These are phyloP conservation scores for Nemapogon koenigi DNA, from an alignment of 2,888 invertebrate genomes.

Conservation along the genomic window DNA sequence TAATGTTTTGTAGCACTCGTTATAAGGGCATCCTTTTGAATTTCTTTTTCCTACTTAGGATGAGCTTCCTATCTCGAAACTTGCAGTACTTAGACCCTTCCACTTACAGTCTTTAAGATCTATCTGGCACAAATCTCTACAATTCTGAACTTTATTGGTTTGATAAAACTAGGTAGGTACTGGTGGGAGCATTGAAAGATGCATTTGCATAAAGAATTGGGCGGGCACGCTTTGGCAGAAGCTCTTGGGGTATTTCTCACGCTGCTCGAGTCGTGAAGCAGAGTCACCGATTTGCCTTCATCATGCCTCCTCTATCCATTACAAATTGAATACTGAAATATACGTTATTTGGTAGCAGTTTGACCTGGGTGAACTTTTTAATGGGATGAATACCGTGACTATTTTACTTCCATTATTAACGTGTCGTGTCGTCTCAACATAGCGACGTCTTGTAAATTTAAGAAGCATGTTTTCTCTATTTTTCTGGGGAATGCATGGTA, in stretches of 20 bases:
- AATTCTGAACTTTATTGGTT: slow-evolving; percentile 15
- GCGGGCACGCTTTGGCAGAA: slow-evolving; percentile 48
- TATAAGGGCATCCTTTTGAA: too few species aligned
- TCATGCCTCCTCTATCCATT: slow-evolving; percentile 1
- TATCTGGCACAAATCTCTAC: background rate
- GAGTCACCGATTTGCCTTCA: background rate
- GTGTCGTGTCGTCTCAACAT: too few species aligned
- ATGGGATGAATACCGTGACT: too few species aligned
- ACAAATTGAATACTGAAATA: slow-evolving; percentile 8
- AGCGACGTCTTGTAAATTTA: too few species aligned
- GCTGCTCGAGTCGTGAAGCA: slow-evolving; percentile 32
- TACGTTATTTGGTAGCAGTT: background rate
- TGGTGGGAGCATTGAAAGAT: slow-evolving; percentile 33
- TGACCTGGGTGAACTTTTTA: slow-evolving; percentile 1
- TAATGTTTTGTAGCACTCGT: slow-evolving; percentile 42
- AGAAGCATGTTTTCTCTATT: too few species aligned
- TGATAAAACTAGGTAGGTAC: slow-evolving; percentile 38
- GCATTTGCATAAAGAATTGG: slow-evolving; percentile 60
- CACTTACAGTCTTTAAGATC: slow-evolving; percentile 7
- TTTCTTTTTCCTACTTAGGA: too few species aligned
- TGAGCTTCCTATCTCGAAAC: too few species aligned
- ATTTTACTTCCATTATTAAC: too few species aligned
- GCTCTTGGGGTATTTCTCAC: slow-evolving; percentile 50
- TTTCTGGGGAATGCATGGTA: too few species aligned
- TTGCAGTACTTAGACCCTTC: too few species aligned